Evolutionary conservation across 2,888 invertebrate genomes (phyloP), one percentile per base, ranked within the genome.

Genomic region (Tenthredo mesomela): DNA sequence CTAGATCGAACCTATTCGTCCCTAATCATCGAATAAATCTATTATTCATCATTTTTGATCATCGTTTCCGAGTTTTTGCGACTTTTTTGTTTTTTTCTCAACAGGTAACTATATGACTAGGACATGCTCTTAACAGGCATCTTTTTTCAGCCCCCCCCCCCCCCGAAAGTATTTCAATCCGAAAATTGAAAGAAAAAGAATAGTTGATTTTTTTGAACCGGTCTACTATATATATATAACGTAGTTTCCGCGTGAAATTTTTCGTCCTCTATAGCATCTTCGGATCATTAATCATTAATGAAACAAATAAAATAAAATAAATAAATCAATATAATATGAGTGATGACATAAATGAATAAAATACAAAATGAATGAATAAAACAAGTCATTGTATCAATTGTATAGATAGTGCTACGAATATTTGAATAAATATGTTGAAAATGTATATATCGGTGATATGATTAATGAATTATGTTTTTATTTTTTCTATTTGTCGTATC

Each of bases 341-440:
- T 40, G 40, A 29, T 25, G 47, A 12, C 25, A 43, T 75, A 25
- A 47, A 40, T 29, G 15, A 37, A 70, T 29, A 6, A n/a, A 50
- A 29, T 2, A 29, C 1, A 29, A 29, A 29, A 2, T 2, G 29
- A 18, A 71, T n/a, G n/a, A 71, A 71, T 5, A 71, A 40, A 25
- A 71, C 2, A n/a, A 29, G 77, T 61, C 61, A 33, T 58, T 80
- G 80, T 80, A 80, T 80, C 80, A 80, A 80, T 61, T 80, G 80
- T 80, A 40, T 80, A 80, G 80, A 80, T 80, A 80, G 80, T 65
- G 65, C 65, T 80, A 65, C 80, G 37, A 80, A 80, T 80, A 65
- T 61, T 80, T 80, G 61, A 80, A 80, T 80, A 80, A 80, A 80
- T 61, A 80, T 40, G 58, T 80, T 65, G 80, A 61, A 40, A 80